Evolutionary conservation across 2,797 vertebrate species (phyloP), one percentile per base, ranked within the genome.

Genomic region (Glyptemys insculpta): DNA sequence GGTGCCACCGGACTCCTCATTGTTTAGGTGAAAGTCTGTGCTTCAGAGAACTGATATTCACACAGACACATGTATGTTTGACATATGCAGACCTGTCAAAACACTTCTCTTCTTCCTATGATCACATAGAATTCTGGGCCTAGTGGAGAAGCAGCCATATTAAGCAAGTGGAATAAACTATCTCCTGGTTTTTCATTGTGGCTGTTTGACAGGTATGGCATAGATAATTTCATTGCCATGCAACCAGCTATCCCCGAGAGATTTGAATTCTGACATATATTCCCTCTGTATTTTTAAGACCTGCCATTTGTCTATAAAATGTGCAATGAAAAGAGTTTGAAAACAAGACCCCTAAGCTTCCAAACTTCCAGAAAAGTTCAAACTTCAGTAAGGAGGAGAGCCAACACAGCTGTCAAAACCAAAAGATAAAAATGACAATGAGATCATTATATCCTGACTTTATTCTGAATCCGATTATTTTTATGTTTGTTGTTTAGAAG

Each of bases 41-140:
- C n/a, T 34, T 82, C 0, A 6, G 41, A 0, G 31, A n/a, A 16
- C 1, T 2, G 27, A n/a, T 78, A n/a, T 31, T 0, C 0, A 15
- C 0, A 1, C 65, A 74, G 88, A 49, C 44, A 41, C 50, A 5
- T 0, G 4, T 52, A 59, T 27, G 21, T 57, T 19, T 56, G 21
- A 86, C 72, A 4, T 29, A 27, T 5, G 0, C 2, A 78, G 23
- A 25, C 14, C 84, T 49, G 21, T n/a, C 68, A 86, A 84, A 62
- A 12, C 49, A 41, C 44, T 83, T 86, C 65, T 1, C 5, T 5
- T 27, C n/a, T 80, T 65, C 76, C 14, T 16, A 74, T 53, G 86
- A 50, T 21, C 54, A 6, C 1, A 0, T 18, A 62, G 49, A 56
- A 44, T 79, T 50, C 49, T 53, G 62, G 31, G 57, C 56, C 78